Evolutionary conservation across 2,113 vertebrate species (phyloP).

Genomic region (Antidorcas marsupialis): DNA sequence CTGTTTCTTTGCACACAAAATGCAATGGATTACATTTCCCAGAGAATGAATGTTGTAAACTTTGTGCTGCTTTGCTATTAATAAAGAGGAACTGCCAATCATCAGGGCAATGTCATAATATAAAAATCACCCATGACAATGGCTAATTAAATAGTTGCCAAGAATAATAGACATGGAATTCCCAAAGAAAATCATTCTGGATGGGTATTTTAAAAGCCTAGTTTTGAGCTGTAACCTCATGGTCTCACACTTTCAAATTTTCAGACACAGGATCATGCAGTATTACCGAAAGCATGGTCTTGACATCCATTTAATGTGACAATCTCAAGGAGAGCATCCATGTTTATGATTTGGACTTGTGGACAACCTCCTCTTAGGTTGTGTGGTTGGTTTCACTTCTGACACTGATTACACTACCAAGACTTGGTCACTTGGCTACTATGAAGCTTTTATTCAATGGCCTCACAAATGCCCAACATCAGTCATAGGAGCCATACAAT

Average conservation of each 20-base stretch:
- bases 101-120: not conserved
- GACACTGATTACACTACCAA: not conserved
- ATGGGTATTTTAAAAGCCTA: not conserved
- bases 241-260: not conserved
- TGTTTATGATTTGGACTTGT: not conserved
- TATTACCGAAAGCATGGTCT: not conserved
- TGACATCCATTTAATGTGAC: not conserved
- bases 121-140: not conserved
- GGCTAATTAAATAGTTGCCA: not conserved
- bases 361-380: not conserved
- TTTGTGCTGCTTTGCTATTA: not conserved
- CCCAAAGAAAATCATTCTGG: not conserved
- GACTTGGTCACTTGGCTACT: not conserved
- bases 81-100: not conserved
- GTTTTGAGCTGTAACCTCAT: not conserved
- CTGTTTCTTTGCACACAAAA: not conserved
- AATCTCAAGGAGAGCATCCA: not conserved
- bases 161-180: not conserved
- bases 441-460: not conserved
- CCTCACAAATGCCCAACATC: not conserved
- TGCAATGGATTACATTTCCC: not conserved
- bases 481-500: fast-evolving
- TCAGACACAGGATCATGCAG: not conserved
- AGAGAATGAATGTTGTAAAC: not conserved
- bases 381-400: not conserved